phyloP scores from a whole-genome alignment of 1,140 invertebrate genomes.

The Meloidogyne chitwoodi region DNA sequence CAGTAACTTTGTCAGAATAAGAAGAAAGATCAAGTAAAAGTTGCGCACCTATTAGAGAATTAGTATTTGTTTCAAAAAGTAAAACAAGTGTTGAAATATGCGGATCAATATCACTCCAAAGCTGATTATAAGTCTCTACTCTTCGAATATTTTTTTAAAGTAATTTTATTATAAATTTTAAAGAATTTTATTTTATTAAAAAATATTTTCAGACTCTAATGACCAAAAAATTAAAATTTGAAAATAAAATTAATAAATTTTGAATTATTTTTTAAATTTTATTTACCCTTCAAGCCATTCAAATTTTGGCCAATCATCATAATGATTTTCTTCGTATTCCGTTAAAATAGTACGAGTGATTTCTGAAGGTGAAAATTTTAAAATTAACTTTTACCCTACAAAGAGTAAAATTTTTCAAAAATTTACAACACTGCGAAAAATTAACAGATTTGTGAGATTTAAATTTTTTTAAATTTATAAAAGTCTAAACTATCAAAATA shows the following conservation, averaged over 20 bases:
- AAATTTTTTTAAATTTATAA: too few species aligned
- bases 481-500: not conserved
- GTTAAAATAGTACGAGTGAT: constrained; percentile 47
- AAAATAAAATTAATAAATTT: too few species aligned
- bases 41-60: constrained; percentile 35
- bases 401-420: too few species aligned
- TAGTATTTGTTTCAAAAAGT: constrained; percentile 47
- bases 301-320: constrained; percentile 56
- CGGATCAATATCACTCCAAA: constrained; percentile 49
- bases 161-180: too few species aligned
- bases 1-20: constrained; percentile 40
- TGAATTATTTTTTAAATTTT: not conserved
- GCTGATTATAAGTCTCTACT: constrained; percentile 48
- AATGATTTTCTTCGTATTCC: constrained; percentile 52
- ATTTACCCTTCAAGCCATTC: constrained; percentile 47
- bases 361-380: constrained; percentile 10
- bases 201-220: too few species aligned
- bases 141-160: constrained; percentile 40
- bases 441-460: too few species aligned
- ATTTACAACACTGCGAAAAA: too few species aligned
- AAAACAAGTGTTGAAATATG: constrained; percentile 43
- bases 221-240: not conserved
- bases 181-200: too few species aligned
- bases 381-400: not conserved
- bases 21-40: constrained; percentile 48